A percentile compares a stretch with the other conserved stretches of the same genome.
Evolutionary conservation across 2,888 invertebrate genomes (phyloP).

Genomic region (Leptopterna dolabrata): DNA sequence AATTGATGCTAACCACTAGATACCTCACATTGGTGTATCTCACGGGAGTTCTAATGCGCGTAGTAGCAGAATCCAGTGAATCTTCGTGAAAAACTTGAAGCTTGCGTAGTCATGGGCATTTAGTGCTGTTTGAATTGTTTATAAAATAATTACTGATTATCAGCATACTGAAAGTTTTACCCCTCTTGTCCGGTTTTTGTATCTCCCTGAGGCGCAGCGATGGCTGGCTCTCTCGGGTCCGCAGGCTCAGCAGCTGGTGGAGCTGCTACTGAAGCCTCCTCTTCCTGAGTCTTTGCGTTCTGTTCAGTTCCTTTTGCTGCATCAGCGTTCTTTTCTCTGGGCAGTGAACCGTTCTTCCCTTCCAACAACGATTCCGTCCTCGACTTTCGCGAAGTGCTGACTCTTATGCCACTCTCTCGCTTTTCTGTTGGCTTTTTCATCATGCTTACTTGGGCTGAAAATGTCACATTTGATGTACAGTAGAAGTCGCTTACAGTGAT

Average conservation of each 20-base stretch:
- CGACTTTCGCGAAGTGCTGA: neutral
- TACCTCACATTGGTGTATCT: too few relatives aligned
- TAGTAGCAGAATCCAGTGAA: too few relatives aligned
- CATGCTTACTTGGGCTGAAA: too few relatives aligned
- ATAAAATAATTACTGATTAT: too few relatives aligned
- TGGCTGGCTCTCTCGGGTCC: neutral
- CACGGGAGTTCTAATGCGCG: too few relatives aligned
- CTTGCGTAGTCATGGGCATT: too few relatives aligned
- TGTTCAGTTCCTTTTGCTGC: neutral
- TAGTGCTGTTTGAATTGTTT: too few relatives aligned
- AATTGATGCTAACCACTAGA: too few relatives aligned
- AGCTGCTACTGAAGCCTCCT: neutral
- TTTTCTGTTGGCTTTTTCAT: neutral
- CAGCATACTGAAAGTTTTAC: neutral
- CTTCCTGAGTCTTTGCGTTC: neutral
- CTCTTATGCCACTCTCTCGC: neutral
- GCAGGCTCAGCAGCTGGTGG: neutral
- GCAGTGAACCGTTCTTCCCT: neutral
- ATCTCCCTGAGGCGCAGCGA: neutral
- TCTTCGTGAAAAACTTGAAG: too few relatives aligned
- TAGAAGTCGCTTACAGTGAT: too few relatives aligned
- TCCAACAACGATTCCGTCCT: neutral
- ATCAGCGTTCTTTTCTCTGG: neutral
- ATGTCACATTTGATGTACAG: too few relatives aligned
- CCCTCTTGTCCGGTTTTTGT: neutral